phyloP scores from a whole-genome alignment of 2,797 vertebrate species.

The Petrocephalus sullivani region DNA sequence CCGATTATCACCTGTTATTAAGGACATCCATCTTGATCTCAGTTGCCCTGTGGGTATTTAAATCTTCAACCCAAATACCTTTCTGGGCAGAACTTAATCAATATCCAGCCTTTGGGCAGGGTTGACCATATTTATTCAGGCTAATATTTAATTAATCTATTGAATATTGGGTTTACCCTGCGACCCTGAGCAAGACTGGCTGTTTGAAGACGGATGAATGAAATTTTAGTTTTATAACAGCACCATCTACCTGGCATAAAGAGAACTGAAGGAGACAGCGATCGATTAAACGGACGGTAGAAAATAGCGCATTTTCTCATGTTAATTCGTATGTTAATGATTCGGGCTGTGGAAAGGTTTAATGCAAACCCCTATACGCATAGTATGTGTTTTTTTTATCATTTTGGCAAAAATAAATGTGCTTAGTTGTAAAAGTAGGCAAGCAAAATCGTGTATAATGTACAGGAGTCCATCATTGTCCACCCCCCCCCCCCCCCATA shows the following conservation, averaged over 20 bases:
- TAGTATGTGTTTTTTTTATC: background rate
- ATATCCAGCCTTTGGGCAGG: background rate
- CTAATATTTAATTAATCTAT: background rate
- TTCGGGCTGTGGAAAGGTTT: background rate
- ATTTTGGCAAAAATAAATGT: background rate
- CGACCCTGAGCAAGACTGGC: background rate
- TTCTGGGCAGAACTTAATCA: background rate
- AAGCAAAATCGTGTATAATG: background rate
- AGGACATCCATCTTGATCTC: background rate
- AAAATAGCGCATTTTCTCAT: background rate
- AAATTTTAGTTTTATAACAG: constrained; percentile 13
- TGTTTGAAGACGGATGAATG: background rate
- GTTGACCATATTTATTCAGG: background rate
- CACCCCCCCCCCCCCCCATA: background rate
- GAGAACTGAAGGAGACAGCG: background rate
- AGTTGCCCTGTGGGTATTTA: background rate
- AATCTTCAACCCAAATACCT: background rate
- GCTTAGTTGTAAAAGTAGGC: background rate
- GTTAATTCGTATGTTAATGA: background rate
- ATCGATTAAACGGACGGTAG: background rate
- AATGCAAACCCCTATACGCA: background rate
- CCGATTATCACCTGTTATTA: background rate
- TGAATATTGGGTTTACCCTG: background rate
- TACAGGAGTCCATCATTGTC: background rate
- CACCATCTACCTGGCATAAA: constrained; percentile 17